Conservation (phyloP, 1,140 invertebrate genomes). For the Aphelenchoides avenae region DNA sequence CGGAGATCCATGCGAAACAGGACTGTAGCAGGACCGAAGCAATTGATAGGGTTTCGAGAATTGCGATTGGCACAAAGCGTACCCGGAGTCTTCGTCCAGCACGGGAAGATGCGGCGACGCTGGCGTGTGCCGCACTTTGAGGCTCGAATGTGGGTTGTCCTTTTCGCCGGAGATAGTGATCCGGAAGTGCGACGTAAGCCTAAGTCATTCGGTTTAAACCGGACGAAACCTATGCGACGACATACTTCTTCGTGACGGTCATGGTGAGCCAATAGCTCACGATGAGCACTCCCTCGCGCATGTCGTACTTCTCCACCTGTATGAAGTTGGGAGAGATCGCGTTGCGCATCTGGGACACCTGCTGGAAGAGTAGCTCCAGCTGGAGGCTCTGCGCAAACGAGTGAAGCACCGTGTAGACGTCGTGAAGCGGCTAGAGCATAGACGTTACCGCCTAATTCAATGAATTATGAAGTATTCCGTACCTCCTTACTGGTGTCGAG, state of each 20-base stretch:
- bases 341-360: constrained; percentile 73
- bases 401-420: constrained; percentile 60
- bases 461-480: neutral
- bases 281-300: constrained; percentile 8
- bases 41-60: no score
- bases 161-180: constrained; percentile 65
- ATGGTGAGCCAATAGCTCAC: constrained; percentile 29
- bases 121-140: constrained; percentile 26
- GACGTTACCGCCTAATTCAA: neutral
- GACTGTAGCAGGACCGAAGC: no score
- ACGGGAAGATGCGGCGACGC: constrained; percentile 68
- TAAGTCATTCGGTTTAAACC: constrained; percentile 59
- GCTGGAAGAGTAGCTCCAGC: constrained; percentile 87
- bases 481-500: constrained; percentile 24
- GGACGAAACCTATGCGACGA: constrained; percentile 17
- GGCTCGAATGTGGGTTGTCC: constrained; percentile 10
- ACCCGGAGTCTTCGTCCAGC: constrained; percentile 70
- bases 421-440: constrained; percentile 29
- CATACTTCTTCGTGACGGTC: constrained; percentile 3
- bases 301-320: constrained; percentile 68
- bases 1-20: no score
- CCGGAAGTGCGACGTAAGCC: constrained; percentile 71
- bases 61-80: no score
- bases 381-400: constrained; percentile 91
- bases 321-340: constrained; percentile 79